phyloP scores from a whole-genome alignment of 2,113 vertebrate species.

The Camelus dromedarius region DNA sequence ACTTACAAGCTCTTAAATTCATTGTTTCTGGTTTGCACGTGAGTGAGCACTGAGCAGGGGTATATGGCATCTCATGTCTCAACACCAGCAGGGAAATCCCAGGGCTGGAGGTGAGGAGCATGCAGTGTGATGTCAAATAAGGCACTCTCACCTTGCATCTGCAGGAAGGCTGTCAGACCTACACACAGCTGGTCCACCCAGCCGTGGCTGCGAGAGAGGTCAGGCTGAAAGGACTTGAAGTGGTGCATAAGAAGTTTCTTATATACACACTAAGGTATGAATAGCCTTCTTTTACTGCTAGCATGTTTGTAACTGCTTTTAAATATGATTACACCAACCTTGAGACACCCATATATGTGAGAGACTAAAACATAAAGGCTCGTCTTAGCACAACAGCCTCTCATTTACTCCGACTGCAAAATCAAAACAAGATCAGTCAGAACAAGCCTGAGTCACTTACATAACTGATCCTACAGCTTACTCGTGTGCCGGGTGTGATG shows the following conservation, averaged over 20 bases:
- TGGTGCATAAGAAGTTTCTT: neutral
- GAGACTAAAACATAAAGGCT: neutral
- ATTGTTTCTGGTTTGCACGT: neutral
- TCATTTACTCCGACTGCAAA: neutral
- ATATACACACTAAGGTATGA: neutral
- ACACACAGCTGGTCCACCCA: neutral
- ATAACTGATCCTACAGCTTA: neutral
- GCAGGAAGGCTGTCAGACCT: neutral
- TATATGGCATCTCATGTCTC: neutral
- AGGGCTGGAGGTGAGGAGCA: accelerated
- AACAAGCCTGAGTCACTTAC: neutral
- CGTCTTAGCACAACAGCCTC: neutral
- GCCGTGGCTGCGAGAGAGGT: neutral
- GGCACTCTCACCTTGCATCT: neutral
- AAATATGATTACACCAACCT: neutral
- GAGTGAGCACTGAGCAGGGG: accelerated
- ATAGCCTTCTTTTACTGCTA: neutral
- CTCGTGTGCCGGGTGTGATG: neutral
- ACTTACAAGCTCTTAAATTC: neutral
- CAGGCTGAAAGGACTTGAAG: neutral
- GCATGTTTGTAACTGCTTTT: neutral
- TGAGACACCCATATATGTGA: neutral
- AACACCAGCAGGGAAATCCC: neutral
- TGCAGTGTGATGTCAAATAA: neutral
- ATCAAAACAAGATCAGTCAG: neutral